Base-by-base conservation (phyloP, 2,113 vertebrate species). In the Anhinga anhinga region DNA sequence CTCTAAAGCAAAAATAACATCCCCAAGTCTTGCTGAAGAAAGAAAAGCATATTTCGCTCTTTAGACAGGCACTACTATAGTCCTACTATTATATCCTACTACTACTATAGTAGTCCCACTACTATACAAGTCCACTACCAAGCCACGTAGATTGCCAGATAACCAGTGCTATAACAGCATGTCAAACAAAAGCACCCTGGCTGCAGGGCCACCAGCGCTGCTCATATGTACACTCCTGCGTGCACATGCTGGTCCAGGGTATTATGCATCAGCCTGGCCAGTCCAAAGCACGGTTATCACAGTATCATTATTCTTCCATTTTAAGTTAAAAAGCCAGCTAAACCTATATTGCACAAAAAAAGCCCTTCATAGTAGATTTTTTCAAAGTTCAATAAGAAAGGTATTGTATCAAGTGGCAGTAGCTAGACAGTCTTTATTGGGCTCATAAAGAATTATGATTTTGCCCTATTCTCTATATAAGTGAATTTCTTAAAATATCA, bases 401-500 rank as follows among this genome's bases (percentile, higher is more conserved):
- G 78, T 84, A 97, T 90, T 90, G 82, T 88, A 91, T 93, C 79
- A 92, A 96, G 88, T 49, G 47, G 83, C 66, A 90, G 58, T 70
- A 96, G 86, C 91, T 65, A 95, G 73, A 53, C 73, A 95, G 85
- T 82, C 92, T 97, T 96, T 94, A 98, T 78, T 95, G 53, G 92
- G 49, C 81, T 95, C 90, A 96, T 93, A 97, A 97, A 94, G 78
- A 81, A 95, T 94, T 95, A 96, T 85, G 86, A 95, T 96, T 96
- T 96, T 95, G 86, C 77, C 91, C 76, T 93, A 94, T 95, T 96
- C 88, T 87, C 91, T 92, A 56, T 80, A 95, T 85, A 97, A 96
- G 93, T 95, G 94, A 95, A 94, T 96, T 96, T 95, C 96, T 95
- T 94, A 96, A 97, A 97, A 97, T 96, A 97, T 40, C 52, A 94